A percentile compares a stretch with the other conserved stretches of the same genome.
These are phyloP conservation scores for Peromyscus californicus DNA, from an alignment of 2,113 vertebrate genomes.

Conservation along the genomic window DNA sequence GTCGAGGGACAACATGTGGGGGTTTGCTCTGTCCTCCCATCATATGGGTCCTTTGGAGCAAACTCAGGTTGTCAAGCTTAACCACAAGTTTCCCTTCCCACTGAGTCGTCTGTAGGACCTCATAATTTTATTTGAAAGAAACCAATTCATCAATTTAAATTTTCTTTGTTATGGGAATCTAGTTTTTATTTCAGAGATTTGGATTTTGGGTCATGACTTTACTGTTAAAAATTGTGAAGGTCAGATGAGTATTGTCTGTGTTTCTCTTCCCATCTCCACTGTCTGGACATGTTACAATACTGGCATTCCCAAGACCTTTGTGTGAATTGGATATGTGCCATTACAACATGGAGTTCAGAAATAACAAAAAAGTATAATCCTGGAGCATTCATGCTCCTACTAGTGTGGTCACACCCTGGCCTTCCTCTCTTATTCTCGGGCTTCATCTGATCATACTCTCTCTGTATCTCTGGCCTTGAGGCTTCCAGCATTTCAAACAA, in stretches of 20 bases:
- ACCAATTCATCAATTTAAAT: not conserved
- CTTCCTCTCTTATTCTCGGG: not conserved
- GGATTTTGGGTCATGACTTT: not conserved
- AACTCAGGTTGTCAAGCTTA: not conserved
- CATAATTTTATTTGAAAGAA: not conserved
- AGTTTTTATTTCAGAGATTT: constrained; percentile 15
- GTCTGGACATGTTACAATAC: not conserved
- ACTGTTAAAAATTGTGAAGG: not conserved
- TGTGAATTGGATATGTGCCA: not conserved
- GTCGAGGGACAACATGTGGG: not conserved
- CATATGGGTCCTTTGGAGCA: not conserved
- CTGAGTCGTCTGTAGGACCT: not conserved
- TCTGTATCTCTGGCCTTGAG: not conserved
- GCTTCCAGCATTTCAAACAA: not conserved
- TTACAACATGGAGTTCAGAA: not conserved
- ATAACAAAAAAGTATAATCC: not conserved
- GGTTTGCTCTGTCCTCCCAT: not conserved
- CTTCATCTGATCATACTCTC: not conserved
- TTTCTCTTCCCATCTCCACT: not conserved
- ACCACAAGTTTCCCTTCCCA: not conserved
- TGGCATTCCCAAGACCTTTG: not conserved
- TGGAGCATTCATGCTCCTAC: not conserved
- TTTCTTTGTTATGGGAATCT: not conserved
- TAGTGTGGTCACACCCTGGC: not conserved
- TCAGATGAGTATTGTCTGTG: not conserved